Evolutionary conservation across 2,113 vertebrate species (phyloP).

Genomic region (Excalfactoria chinensis): DNA sequence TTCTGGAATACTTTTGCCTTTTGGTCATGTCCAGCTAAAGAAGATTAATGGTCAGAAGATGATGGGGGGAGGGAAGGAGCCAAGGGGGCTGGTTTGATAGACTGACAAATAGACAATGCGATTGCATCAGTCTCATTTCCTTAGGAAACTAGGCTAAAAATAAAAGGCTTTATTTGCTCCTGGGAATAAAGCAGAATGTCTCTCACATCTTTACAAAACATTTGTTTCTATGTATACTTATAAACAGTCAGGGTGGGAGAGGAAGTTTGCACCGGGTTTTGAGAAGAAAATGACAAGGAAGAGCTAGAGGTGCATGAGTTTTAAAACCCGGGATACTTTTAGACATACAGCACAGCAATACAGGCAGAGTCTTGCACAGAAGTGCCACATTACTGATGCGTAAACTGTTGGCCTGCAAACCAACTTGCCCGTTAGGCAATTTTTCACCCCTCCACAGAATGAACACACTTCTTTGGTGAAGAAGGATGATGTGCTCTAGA

Average conservation of each 20-base stretch:
- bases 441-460: neutral
- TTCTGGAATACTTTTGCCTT: neutral
- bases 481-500: neutral
- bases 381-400: neutral
- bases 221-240: conserved; percentile 56
- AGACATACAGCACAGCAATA: neutral
- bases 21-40: neutral
- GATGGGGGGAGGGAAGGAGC: neutral
- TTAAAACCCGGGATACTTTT: neutral
- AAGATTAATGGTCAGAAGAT: conserved; percentile 27
- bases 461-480: neutral
- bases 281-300: conserved; percentile 48
- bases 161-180: conserved; percentile 58
- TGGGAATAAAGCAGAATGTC: conserved; percentile 66
- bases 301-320: neutral
- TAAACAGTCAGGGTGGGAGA: conserved; percentile 61
- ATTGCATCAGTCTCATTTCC: conserved; percentile 70
- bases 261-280: conserved; percentile 63
- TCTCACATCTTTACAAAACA: conserved; percentile 66
- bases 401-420: neutral
- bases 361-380: neutral
- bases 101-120: conserved; percentile 70
- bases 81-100: conserved; percentile 5
- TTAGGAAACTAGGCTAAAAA: conserved; percentile 71
- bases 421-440: accelerated